Base-by-base conservation (phyloP, 2,888 invertebrate species). In the Pseudococcus longispinus region DNA sequence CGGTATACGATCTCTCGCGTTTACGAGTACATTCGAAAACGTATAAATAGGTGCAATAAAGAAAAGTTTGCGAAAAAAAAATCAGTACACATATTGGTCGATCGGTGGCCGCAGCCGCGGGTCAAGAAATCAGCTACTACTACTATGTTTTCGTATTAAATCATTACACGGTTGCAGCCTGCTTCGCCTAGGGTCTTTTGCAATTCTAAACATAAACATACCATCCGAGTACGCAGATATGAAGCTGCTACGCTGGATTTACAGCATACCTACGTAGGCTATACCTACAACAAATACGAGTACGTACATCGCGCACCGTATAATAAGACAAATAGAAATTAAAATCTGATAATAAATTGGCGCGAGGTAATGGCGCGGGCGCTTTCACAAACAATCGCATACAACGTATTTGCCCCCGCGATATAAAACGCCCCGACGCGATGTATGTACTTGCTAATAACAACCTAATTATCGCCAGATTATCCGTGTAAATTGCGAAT, bases 41-140 rank as follows among this genome's bases (percentile, higher is more conserved):
- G 29, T 37, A 37, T 15, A 51, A 26, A 23, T 65, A 84, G 32
- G n/a, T 60, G 77, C 80, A 51, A 13, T 42, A 83, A 82, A 85
- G 86, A 85, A 87, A 83, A 23, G 77, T 74, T 70, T n/a, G 51
- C n/a, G 13, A 23, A 23, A 65, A 70, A 65, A 70, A 70, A 70
- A 29, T 70, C 29, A 29, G 70, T 70, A 70, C 65, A 65, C 29
- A 70, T 23, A 11, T 23, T 23, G 60, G 60, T 11, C 11, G 23
- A 20, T 29, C 70, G 70, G 20, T 70, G 70, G 65, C 15, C 29
- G 70, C 29, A 1, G 70, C 70, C 70, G 70, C 70, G 15, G 29
- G 70, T 13, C 8, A 70, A 70, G 70, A 70, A 70, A 70, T 70
- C 70, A 29, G 70, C 70, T 70, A 70, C 37, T 37, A 70, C 37